Percentiles rank a stretch among this genome's conserved stretches.
Evolutionary conservation across 2,113 vertebrate species (phyloP).

Genomic region (Oncorhynchus masou): DNA sequence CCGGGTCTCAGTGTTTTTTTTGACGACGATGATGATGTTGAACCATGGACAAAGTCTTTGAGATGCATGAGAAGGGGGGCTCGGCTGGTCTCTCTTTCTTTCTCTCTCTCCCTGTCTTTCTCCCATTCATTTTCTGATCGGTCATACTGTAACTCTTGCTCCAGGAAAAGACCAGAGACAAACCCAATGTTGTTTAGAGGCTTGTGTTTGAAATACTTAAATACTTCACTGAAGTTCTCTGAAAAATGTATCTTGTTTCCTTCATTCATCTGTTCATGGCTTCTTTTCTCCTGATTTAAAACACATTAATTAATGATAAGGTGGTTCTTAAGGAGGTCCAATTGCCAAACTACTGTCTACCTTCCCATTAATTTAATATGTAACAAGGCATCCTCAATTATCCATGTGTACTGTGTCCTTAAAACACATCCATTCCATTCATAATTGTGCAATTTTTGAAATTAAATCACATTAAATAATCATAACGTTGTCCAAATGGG

Average conservation of each 20-base stretch:
- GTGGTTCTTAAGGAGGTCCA: neutral
- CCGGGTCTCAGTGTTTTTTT: neutral
- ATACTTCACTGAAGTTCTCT: slow-evolving; percentile 16
- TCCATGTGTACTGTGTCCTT: too few relatives aligned
- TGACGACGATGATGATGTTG: neutral
- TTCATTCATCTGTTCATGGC: slow-evolving; percentile 61
- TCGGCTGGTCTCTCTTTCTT: neutral
- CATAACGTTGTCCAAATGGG: too few relatives aligned
- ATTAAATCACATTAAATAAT: too few relatives aligned
- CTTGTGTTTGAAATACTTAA: slow-evolving; percentile 26
- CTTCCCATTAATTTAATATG: too few relatives aligned
- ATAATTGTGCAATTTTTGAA: too few relatives aligned
- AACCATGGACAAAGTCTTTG: too few relatives aligned
- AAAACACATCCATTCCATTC: too few relatives aligned
- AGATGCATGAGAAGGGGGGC: too few relatives aligned
- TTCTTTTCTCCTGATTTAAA: slow-evolving; percentile 53
- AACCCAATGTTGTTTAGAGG: slow-evolving; percentile 17
- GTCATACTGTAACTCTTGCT: neutral
- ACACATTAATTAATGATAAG: slow-evolving; percentile 48
- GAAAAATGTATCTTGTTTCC: slow-evolving; percentile 28
- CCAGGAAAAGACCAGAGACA: neutral
- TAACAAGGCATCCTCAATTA: too few relatives aligned
- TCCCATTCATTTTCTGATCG: neutral
- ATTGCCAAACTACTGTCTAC: too few relatives aligned
- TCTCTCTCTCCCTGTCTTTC: neutral